Evolutionary conservation across 1,140 invertebrate species (phyloP).

Genomic region (Adoxophyes honmai): DNA sequence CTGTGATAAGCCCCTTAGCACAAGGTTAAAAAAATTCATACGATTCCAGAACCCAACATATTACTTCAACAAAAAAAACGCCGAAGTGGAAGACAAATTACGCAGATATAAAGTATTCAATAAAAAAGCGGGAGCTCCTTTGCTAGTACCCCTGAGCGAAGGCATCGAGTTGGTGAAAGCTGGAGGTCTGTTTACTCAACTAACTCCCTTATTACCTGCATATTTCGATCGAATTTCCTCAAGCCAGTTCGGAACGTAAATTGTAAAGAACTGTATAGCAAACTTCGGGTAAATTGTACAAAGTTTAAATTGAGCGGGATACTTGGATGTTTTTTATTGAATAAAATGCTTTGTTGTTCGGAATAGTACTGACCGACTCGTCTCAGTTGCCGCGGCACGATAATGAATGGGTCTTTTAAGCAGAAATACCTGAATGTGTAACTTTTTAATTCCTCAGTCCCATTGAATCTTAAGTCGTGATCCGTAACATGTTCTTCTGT

Average conservation of each 20-base stretch:
- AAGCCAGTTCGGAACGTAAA: neutral
- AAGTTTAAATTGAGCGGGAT: neutral
- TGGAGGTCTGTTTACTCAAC: constrained; percentile 40
- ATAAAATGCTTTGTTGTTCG: constrained; percentile 6
- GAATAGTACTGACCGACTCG: neutral
- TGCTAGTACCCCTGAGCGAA: constrained; percentile 37
- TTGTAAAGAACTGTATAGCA: neutral
- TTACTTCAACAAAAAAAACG: constrained; percentile 48
- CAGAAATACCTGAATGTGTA: no score
- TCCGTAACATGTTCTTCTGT: no score
- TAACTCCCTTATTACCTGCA: neutral
- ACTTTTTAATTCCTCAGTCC: no score
- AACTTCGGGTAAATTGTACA: neutral
- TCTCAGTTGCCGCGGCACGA: neutral
- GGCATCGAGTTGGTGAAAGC: constrained; percentile 56
- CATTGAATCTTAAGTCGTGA: no score
- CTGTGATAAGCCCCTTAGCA: no score
- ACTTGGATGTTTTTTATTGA: constrained; percentile 5
- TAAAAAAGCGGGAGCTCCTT: constrained; percentile 39
- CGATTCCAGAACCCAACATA: constrained; percentile 43
- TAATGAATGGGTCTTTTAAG: no score
- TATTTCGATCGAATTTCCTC: neutral
- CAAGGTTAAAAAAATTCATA: no score
- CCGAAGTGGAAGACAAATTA: constrained; percentile 48
- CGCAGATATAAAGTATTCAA: constrained; percentile 53